Percentiles rank a stretch among this genome's conserved stretches.
phyloP scores from a whole-genome alignment of 2,888 invertebrate species.

The Eilema sororculum region DNA sequence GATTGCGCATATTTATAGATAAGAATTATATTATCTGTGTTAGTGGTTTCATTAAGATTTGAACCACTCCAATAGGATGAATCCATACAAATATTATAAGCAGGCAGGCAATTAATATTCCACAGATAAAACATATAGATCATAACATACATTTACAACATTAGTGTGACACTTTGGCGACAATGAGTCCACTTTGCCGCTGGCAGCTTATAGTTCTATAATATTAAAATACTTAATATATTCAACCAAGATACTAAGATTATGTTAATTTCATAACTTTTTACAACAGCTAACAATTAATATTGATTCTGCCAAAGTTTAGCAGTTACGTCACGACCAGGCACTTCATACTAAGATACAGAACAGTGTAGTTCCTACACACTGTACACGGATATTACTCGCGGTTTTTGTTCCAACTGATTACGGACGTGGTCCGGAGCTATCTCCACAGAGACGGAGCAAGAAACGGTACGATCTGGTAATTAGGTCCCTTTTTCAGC shows the following conservation, averaged over 20 bases:
- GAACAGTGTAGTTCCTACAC: background rate
- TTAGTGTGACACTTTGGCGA: background rate
- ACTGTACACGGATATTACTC: background rate
- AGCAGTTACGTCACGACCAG: background rate
- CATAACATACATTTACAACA: no score
- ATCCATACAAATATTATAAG: no score
- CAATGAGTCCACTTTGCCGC: background rate
- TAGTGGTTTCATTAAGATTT: no score
- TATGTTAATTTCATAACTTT: background rate
- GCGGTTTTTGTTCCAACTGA: background rate
- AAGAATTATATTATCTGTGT: no score
- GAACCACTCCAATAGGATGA: no score
- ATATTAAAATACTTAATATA: background rate
- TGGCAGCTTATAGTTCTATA: background rate
- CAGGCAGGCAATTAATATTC: no score
- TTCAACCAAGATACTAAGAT: background rate
- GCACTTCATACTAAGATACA: background rate
- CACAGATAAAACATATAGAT: no score
- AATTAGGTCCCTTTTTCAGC: background rate
- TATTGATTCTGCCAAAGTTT: background rate
- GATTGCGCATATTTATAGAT: no score
- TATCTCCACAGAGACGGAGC: background rate
- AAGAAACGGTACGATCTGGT: background rate
- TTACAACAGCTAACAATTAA: background rate
- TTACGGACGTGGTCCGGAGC: background rate